phyloP scores from a whole-genome alignment of 2,797 vertebrate species.

The Anas bernieri region DNA sequence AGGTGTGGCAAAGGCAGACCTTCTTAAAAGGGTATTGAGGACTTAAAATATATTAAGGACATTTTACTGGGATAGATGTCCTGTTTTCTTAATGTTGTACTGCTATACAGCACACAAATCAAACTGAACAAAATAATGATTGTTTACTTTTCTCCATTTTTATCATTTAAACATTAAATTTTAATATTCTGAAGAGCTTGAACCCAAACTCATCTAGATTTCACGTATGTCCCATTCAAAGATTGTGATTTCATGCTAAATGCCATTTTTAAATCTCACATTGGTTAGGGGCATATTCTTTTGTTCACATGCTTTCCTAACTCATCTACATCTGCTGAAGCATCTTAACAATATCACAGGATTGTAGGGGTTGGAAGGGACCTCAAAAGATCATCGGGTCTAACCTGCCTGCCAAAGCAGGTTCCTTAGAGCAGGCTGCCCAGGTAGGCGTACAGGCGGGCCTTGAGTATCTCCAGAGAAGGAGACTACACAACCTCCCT shows the following conservation, averaged over 20 bases:
- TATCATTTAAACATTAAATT: not conserved
- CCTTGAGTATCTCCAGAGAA: too few relatives aligned
- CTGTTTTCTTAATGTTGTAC: not conserved
- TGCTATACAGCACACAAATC: not conserved
- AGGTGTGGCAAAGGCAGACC: not conserved
- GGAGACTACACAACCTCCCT: too few relatives aligned
- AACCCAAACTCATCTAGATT: not conserved
- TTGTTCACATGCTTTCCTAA: not conserved
- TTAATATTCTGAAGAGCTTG: not conserved
- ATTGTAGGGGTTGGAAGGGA: too few relatives aligned
- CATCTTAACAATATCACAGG: not conserved
- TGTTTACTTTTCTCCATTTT: not conserved
- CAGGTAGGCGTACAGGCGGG: too few relatives aligned
- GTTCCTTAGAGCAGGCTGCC: too few relatives aligned
- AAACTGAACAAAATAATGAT: not conserved
- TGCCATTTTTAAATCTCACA: not conserved
- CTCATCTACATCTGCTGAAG: not conserved
- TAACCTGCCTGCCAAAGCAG: too few relatives aligned
- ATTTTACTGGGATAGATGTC: not conserved
- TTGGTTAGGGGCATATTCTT: not conserved
- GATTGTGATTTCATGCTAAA: rapidly evolving
- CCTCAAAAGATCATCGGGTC: too few relatives aligned
- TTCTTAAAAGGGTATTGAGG: not conserved
- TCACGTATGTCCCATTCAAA: not conserved
- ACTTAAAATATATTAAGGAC: not conserved